Evolutionary conservation across 2,113 vertebrate species (phyloP), one percentile per base, ranked within the genome.

Genomic region (Chionis minor): DNA sequence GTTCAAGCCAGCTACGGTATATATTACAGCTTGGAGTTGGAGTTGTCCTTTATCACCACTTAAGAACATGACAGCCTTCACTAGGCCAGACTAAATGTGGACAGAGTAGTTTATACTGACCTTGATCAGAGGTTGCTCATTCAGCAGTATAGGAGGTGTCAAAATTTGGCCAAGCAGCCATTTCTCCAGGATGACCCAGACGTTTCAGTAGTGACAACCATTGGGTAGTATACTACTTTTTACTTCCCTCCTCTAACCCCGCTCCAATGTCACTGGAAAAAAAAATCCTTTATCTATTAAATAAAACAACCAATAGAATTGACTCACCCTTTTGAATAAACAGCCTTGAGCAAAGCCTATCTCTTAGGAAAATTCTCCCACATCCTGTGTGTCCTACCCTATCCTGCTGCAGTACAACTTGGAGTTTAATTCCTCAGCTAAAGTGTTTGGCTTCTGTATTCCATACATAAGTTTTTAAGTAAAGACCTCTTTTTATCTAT

Each of bases 401-500:
- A 82, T 42, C 54, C 58, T 80, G 52, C 92, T 81, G 75, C 90
- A 88, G 47, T 86, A 89, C 54, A 94, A 86, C 51, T 94, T 88
- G 51, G 65, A 83, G 85, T 97, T 97, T 95, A 95, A 95, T 95
- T 95, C 81, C 65, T 86, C 66, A 63, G 13, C 32, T 73, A 17
- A 86, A 93, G 28, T 26, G 23, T 91, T 91, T 75, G 84, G 58
- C n/a, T 95, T 81, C 81, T 96, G 21, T 42, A 73, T 96, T 82
- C 71, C 49, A 52, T 52, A 66, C 30, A 77, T 45, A 91, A 96
- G 74, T 80, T 91, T 92, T 91, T 85, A 94, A 96, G 88, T 28
- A 83, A 28, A 84, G 59, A 92, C 84, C 85, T 44, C 67, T 87
- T 90, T 95, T 95, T 90, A 90, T 97, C 92, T 96, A 69, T 92